These are phyloP conservation scores for Lobophora halterata DNA, from an alignment of 2,888 invertebrate genomes.

Conservation along the genomic window DNA sequence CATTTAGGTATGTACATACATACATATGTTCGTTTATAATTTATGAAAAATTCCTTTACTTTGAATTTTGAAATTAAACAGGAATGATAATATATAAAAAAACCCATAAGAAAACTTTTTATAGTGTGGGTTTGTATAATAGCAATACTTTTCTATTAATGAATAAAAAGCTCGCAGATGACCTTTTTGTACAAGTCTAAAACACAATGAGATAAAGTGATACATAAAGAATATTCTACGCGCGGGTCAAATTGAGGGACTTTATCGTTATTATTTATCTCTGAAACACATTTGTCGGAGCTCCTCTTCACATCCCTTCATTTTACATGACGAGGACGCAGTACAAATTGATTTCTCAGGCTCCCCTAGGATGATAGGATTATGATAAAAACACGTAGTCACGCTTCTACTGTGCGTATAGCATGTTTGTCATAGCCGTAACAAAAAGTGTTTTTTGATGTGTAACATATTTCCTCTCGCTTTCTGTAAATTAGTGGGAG, in stretches of 20 bases:
- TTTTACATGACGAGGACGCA: constrained; percentile 50
- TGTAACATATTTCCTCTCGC: no score
- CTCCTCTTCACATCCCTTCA: constrained; percentile 52
- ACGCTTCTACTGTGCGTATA: constrained; percentile 39
- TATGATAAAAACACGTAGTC: constrained; percentile 37
- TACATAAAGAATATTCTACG: constrained; percentile 51
- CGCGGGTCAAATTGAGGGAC: constrained; percentile 56
- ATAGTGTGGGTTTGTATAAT: no score
- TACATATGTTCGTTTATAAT: no score
- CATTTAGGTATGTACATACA: no score
- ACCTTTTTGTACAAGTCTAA: constrained; percentile 46
- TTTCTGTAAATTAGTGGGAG: no score
- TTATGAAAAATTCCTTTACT: no score
- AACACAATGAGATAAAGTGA: constrained; percentile 52
- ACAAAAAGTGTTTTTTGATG: no score
- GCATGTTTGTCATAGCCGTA: constrained; percentile 25
- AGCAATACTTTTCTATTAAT: constrained; percentile 35
- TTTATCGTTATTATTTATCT: constrained; percentile 65
- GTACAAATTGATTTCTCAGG: constrained; percentile 55
- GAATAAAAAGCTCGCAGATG: constrained; percentile 46
- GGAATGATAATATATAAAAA: no score
- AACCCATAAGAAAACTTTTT: no score
- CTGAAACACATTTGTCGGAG: constrained; percentile 53
- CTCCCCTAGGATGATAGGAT: constrained; percentile 37
- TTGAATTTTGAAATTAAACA: no score